Base-by-base conservation (phyloP, 2,797 vertebrate genomes). In the Brotula barbata region DNA sequence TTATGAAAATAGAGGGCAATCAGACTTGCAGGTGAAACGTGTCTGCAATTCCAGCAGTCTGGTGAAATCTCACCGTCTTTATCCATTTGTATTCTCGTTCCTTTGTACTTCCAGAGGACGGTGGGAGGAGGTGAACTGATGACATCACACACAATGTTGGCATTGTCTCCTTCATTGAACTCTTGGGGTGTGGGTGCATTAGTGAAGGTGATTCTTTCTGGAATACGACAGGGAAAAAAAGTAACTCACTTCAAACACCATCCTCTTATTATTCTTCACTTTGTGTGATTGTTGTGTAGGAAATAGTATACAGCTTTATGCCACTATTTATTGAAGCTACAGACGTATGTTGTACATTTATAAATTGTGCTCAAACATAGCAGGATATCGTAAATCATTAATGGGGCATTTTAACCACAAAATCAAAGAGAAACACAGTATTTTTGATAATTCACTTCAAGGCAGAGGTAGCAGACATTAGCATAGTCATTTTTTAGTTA, bases 171-270 rank as follows among this genome's bases (percentile, higher is more conserved):
- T 64, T 98, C 97, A 6, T 86, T 95, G 80, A 98, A 99, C 64
- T 99, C 97, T 85, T 99, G 97, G 0, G 94, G 97, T 10, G 96
- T 95, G 0, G 96, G 95, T 3, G 93, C 94, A 0, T 95, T 96
- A 78, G 89, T 95, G 90, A 99, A 98, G 81, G 94, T 96, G 75
- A 99, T 93, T 83, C 94, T 99, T 87, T 99, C 97, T 99, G 89
- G 13, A 93, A 88, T 9, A 53, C 6, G 71, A 80, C 22, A 59
- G 2, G 6, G 0, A 66, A 67, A 39, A 39, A 13, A 33, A 46
- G 33, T 12, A 1, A 31, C 10, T 51, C 15, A 60, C 8, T 34
- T 48, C 22, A 25, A 60, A 63, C 46, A 5, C 16, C 13, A 1
- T 15, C 37, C 37, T n/a, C 14, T 39, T 39, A 39, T 39, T 39